Evolutionary conservation across 1,140 invertebrate species (phyloP).

Genomic region (Lepidurus arcticus): DNA sequence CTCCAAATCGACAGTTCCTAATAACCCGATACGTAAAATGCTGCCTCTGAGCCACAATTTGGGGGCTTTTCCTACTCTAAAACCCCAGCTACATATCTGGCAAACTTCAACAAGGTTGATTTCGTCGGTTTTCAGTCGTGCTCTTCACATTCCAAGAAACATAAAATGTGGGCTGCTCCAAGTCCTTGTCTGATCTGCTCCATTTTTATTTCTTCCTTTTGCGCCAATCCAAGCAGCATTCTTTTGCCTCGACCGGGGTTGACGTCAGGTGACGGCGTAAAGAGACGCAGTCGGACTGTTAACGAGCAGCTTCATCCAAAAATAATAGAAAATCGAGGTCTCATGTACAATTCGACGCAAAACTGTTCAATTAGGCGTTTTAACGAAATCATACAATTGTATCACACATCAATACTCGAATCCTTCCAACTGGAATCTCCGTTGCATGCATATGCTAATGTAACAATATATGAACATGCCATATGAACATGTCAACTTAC

Average conservation of each 20-base stretch:
- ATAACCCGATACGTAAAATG: too few relatives aligned
- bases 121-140: too few relatives aligned
- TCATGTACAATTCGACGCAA: not conserved
- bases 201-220: constrained; percentile 3
- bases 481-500: not conserved
- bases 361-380: not conserved
- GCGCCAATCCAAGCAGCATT: constrained; percentile 8
- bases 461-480: not conserved
- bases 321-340: constrained; percentile 19
- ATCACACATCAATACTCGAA: not conserved
- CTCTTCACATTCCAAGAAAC: not conserved
- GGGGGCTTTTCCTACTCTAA: too few relatives aligned
- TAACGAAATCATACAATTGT: not conserved
- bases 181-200: not conserved
- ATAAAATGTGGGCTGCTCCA: not conserved
- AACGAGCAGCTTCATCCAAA: constrained; percentile 14
- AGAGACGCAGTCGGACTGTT: not conserved
- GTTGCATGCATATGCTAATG: too few relatives aligned
- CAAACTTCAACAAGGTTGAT: too few relatives aligned
- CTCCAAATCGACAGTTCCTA: too few relatives aligned
- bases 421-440: not conserved
- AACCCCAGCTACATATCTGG: too few relatives aligned
- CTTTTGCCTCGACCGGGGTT: not conserved
- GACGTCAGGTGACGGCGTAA: constrained; percentile 13
- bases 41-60: too few relatives aligned